phyloP scores from a whole-genome alignment of 2,888 invertebrate genomes.

The Seira sanloemensis region DNA sequence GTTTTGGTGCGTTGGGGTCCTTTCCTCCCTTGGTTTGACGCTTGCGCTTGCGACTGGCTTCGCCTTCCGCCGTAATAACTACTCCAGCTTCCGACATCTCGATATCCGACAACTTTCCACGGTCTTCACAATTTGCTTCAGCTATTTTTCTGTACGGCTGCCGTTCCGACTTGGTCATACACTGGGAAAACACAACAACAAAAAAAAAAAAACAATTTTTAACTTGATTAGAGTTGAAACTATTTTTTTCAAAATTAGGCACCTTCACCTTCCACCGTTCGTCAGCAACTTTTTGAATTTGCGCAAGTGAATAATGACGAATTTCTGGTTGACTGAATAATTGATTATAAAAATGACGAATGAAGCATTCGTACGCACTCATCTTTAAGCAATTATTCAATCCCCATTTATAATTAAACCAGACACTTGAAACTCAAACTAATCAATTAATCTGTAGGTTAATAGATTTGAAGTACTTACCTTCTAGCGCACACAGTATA shows the following conservation, averaged over 20 bases:
- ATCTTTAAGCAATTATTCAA: too few relatives aligned
- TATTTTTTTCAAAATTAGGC: neutral
- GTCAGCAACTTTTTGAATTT: slow-evolving; percentile 31
- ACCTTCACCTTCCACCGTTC: slow-evolving; percentile 44
- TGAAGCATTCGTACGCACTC: slow-evolving; percentile 37
- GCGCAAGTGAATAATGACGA: neutral
- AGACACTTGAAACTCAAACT: too few relatives aligned
- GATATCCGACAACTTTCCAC: slow-evolving; percentile 5
- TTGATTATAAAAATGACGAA: slow-evolving; percentile 39
- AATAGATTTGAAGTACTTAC: too few relatives aligned
- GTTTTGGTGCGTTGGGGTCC: slow-evolving; percentile 98
- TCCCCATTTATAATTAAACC: too few relatives aligned
- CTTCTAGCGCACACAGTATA: too few relatives aligned
- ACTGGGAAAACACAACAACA: slow-evolving; percentile 21
- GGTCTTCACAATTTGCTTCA: neutral
- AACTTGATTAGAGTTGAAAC: neutral
- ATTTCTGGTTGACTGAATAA: slow-evolving; percentile 8
- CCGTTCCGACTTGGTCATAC: slow-evolving; percentile 34
- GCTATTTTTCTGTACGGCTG: slow-evolving; percentile 33
- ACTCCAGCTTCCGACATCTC: slow-evolving; percentile 26
- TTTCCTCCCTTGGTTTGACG: slow-evolving; percentile 79
- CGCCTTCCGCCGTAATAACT: neutral
- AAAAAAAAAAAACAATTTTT: neutral
- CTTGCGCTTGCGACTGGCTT: slow-evolving; percentile 33
- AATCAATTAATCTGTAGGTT: too few relatives aligned